Evolutionary conservation across 2,888 invertebrate species (phyloP).

Genomic region (Vandiemenella viatica): DNA sequence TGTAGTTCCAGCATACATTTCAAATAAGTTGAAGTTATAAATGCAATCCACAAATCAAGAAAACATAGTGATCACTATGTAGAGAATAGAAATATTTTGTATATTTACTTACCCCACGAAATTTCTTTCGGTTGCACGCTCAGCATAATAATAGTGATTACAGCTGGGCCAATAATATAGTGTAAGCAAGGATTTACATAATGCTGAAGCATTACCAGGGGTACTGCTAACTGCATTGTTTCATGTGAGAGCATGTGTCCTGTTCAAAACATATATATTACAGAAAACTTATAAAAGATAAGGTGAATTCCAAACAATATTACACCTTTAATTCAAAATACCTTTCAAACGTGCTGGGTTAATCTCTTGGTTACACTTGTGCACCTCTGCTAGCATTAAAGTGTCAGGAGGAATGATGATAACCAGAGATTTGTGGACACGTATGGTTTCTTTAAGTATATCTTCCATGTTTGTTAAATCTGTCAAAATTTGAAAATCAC

Average conservation of each 20-base stretch:
- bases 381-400: slow-evolving; percentile 17
- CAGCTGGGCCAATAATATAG: slow-evolving; percentile 47
- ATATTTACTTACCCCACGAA: slow-evolving; percentile 24
- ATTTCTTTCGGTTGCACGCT: slow-evolving; percentile 19
- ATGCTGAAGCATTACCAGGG: slow-evolving; percentile 53
- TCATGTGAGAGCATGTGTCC: slow-evolving; percentile 47
- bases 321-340: too few species aligned
- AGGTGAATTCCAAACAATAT: too few species aligned
- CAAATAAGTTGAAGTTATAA: too few species aligned
- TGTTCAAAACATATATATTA: slow-evolving; percentile 16
- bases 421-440: slow-evolving; percentile 19
- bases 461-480: slow-evolving; percentile 8
- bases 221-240: slow-evolving; percentile 53
- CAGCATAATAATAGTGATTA: slow-evolving; percentile 35
- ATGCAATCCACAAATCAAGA: too few species aligned
- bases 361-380: slow-evolving; percentile 11
- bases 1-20: too few species aligned
- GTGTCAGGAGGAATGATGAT: slow-evolving; percentile 14
- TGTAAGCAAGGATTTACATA: slow-evolving; percentile 63
- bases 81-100: too few species aligned
- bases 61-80: too few species aligned
- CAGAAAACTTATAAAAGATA: slow-evolving; percentile 1
- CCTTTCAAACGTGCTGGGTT: slow-evolving; percentile 17
- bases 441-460: slow-evolving; percentile 15
- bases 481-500: not conserved